phyloP scores from a whole-genome alignment of 2,888 invertebrate genomes.

The Rhodophaea formosa region DNA sequence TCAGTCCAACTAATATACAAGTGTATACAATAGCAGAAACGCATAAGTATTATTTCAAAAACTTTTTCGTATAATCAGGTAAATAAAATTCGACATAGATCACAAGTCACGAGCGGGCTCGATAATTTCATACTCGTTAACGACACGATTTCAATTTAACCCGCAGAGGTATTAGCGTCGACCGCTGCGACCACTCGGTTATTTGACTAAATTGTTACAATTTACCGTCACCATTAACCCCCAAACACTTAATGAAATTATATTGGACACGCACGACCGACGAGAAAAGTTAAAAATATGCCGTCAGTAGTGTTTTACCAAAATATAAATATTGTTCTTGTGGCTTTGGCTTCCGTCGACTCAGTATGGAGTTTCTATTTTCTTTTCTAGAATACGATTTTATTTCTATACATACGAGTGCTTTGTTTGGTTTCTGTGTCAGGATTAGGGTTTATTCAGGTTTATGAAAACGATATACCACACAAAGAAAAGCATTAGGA shows the following conservation, averaged over 20 bases:
- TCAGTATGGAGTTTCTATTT: too few species aligned
- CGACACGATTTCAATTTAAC: slow-evolving; percentile 68
- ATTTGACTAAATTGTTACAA: slow-evolving; percentile 63
- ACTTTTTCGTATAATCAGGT: not conserved
- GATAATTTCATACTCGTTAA: slow-evolving; percentile 59
- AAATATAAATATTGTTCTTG: not conserved
- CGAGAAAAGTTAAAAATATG: slow-evolving; percentile 22
- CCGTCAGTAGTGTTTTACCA: not conserved
- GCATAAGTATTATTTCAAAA: too few species aligned
- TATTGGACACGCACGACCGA: slow-evolving; percentile 57
- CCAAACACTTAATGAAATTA: slow-evolving; percentile 61
- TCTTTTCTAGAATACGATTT: too few species aligned
- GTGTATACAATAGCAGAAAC: too few species aligned
- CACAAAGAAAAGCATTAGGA: too few species aligned
- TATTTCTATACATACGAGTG: too few species aligned
- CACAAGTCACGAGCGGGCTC: slow-evolving; percentile 27
- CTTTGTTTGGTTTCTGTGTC: too few species aligned
- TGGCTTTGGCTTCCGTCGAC: not conserved
- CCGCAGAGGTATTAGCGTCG: slow-evolving; percentile 46
- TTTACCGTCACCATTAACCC: slow-evolving; percentile 61
- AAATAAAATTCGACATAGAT: slow-evolving; percentile 17
- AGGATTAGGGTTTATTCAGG: too few species aligned
- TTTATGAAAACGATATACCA: too few species aligned
- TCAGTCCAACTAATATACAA: too few species aligned
- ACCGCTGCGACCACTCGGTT: slow-evolving; percentile 53